A percentile compares a stretch with the other conserved stretches of the same genome.
These are phyloP conservation scores for Zaprionus nigranus DNA, from an alignment of 1,140 invertebrate species.

Conservation along the genomic window DNA sequence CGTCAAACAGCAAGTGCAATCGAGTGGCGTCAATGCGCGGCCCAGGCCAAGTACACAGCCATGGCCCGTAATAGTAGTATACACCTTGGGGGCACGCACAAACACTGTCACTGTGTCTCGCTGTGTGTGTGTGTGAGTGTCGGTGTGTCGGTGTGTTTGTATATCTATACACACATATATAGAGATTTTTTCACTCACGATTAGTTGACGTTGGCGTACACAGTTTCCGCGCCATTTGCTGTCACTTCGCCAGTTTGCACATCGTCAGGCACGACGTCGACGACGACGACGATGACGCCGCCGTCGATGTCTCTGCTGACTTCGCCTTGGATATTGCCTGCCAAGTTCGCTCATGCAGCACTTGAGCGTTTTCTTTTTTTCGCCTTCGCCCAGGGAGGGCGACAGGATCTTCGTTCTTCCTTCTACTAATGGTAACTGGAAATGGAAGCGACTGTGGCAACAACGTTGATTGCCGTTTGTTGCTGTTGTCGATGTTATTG, in stretches of 20 bases:
- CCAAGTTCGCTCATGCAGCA: slow-evolving; percentile 78
- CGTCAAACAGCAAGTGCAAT: slow-evolving; percentile 47
- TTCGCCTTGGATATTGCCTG: slow-evolving; percentile 25
- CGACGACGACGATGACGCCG: slow-evolving; percentile 27
- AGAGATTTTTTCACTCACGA: slow-evolving; percentile 79
- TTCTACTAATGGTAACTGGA: slow-evolving; percentile 69
- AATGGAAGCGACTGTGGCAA: slow-evolving; percentile 66
- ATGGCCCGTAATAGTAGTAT: slow-evolving; percentile 32
- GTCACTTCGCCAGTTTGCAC: slow-evolving; percentile 82
- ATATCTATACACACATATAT: slow-evolving; percentile 35
- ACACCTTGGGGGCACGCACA: slow-evolving; percentile 33
- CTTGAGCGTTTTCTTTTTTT: slow-evolving; percentile 42
- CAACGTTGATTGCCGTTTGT: slow-evolving; percentile 63
- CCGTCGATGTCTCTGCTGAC: slow-evolving; percentile 21
- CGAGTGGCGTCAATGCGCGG: slow-evolving; percentile 57
- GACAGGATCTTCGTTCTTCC: slow-evolving; percentile 55
- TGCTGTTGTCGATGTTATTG: slow-evolving; percentile 42
- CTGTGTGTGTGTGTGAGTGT: slow-evolving; percentile 9
- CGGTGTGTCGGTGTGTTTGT: slow-evolving; percentile 85
- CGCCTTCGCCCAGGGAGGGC: slow-evolving; percentile 10
- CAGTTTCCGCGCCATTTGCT: slow-evolving; percentile 81
- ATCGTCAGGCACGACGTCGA: slow-evolving; percentile 63
- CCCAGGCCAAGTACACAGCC: slow-evolving; percentile 20
- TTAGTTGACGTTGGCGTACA: slow-evolving; percentile 79
- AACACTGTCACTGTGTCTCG: slow-evolving; percentile 73